Conservation (phyloP, 2,113 vertebrate species). For the Camelus bactrianus region DNA sequence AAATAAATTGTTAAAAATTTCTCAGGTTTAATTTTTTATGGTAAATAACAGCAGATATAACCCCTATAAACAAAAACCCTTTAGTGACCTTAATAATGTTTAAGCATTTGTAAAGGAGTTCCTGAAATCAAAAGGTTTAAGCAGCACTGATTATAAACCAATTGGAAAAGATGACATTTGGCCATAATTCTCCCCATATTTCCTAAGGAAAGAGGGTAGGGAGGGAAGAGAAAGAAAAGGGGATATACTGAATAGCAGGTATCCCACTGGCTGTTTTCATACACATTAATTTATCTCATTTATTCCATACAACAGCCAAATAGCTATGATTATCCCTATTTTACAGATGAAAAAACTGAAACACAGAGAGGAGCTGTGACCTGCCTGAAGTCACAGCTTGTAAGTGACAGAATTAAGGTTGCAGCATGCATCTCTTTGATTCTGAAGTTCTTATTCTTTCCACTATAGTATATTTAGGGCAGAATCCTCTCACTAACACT, state of each 20-base stretch:
- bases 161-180: neutral
- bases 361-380: neutral
- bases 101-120: neutral
- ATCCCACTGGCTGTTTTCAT: neutral
- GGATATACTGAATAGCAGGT: neutral
- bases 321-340: neutral
- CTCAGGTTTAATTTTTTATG: slow-evolving; percentile 9
- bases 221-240: neutral
- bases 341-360: slow-evolving; percentile 21
- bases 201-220: neutral
- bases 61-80: neutral
- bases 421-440: neutral
- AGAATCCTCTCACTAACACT: neutral
- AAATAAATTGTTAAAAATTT: neutral
- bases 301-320: neutral
- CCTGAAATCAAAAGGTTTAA: neutral
- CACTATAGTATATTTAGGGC: neutral
- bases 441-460: neutral
- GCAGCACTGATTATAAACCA: neutral
- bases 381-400: neutral
- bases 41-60: neutral
- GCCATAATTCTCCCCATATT: neutral
- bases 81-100: neutral
- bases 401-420: slow-evolving; percentile 1
- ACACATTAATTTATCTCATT: neutral